Conservation (phyloP, 2,113 vertebrate genomes). For the Chloropsis cyanopogon region DNA sequence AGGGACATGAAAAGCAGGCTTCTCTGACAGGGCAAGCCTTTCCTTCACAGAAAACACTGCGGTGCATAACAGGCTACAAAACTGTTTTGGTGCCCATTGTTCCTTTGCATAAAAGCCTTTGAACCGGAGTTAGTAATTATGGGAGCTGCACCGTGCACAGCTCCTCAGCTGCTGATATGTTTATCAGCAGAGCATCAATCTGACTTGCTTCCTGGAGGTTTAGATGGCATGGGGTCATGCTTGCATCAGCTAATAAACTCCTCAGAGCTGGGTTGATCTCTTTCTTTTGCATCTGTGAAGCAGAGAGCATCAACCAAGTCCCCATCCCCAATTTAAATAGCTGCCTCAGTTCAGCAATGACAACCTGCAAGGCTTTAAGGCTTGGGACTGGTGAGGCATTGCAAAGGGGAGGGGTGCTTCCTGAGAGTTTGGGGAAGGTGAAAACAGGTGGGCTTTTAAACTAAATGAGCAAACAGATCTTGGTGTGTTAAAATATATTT, state of each 20-base stretch:
- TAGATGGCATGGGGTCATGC: conserved; percentile 30
- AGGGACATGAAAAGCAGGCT: background rate
- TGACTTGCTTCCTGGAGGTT: conserved; percentile 36
- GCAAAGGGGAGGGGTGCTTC: background rate
- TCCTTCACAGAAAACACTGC: background rate
- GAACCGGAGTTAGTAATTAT: conserved; percentile 37
- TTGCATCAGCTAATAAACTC: conserved; percentile 18
- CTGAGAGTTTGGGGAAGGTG: background rate
- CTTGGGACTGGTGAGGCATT: background rate
- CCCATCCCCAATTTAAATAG: background rate
- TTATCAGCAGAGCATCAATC: conserved; percentile 40
- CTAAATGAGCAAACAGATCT: background rate
- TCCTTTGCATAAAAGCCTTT: conserved; percentile 58
- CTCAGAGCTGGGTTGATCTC: background rate
- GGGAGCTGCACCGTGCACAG: background rate
- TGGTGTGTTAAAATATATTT: background rate
- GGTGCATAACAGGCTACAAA: background rate
- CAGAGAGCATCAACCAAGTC: background rate
- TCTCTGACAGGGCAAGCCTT: background rate
- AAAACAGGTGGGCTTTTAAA: background rate
- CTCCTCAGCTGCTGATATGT: conserved; percentile 43
- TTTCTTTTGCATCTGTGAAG: background rate
- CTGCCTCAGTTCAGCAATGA: background rate
- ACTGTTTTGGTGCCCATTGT: conserved; percentile 26
- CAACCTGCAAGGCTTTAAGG: background rate